Conservation (phyloP, 1,140 invertebrate species). For the Holotrichia oblita region DNA sequence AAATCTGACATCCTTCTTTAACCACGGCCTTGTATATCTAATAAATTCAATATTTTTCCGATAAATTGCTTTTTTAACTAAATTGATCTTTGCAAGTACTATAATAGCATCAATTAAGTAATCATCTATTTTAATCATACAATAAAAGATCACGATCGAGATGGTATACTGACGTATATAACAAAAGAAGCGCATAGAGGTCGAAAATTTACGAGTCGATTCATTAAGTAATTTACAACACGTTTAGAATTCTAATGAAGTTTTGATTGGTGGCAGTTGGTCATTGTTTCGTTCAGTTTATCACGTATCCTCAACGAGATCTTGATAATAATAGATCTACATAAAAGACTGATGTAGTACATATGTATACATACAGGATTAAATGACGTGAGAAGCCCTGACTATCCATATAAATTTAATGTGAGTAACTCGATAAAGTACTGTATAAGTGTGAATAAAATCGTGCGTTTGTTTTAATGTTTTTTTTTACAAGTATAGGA, state of each 20-base stretch:
- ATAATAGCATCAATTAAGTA: too few relatives aligned
- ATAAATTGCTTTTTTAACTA: too few relatives aligned
- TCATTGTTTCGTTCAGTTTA: background rate
- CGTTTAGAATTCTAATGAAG: background rate
- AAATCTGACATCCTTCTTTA: too few relatives aligned
- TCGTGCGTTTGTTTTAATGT: background rate
- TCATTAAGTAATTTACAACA: conserved; percentile 8
- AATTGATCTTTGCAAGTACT: too few relatives aligned
- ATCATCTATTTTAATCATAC: too few relatives aligned
- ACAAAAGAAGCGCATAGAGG: background rate
- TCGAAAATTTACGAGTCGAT: background rate
- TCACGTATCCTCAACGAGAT: background rate
- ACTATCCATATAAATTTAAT: background rate
- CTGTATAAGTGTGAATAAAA: too few relatives aligned
- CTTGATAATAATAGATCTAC: background rate
- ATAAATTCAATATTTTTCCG: too few relatives aligned
- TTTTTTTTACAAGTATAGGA: background rate
- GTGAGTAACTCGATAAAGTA: background rate
- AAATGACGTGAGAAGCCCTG: background rate
- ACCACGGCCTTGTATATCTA: too few relatives aligned
- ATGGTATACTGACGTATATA: too few relatives aligned
- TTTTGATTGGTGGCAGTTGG: background rate
- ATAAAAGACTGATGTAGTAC: background rate
- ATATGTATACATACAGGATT: background rate
- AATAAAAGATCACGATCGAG: too few relatives aligned